Percentiles rank a stretch among this genome's conserved stretches.
Evolutionary conservation across 2,113 vertebrate species (phyloP).

Genomic region (Eleginops maclovinus): DNA sequence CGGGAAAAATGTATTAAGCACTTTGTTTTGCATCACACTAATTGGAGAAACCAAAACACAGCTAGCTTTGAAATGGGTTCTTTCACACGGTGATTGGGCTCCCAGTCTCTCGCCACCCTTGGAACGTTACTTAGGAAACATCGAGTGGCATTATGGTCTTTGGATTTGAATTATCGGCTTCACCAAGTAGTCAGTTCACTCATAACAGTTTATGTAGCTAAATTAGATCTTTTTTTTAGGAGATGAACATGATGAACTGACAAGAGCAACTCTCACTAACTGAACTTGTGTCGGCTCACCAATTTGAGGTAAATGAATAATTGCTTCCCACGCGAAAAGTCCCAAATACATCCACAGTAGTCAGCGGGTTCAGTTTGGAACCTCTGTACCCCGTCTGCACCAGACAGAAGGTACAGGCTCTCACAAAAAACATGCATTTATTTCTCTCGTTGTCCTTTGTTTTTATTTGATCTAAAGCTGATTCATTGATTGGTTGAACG

Average conservation of each 20-base stretch:
- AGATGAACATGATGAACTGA: background rate
- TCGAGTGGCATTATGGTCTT: background rate
- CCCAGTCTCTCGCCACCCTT: too few species aligned
- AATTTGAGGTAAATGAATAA: constrained; percentile 1
- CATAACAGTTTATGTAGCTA: constrained; percentile 1
- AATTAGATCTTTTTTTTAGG: background rate
- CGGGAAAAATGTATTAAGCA: background rate
- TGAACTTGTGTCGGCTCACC: background rate
- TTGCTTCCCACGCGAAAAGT: constrained; percentile 4
- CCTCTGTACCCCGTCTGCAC: background rate
- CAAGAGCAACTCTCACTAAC: constrained; percentile 31
- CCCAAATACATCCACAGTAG: constrained; percentile 34
- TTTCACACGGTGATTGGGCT: background rate
- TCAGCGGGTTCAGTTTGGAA: constrained; percentile 8
- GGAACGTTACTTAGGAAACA: background rate
- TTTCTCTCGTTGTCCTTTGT: constrained; percentile 24
- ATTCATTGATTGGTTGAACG: constrained; percentile 25
- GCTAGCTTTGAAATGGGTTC: too few species aligned
- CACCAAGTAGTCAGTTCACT: background rate
- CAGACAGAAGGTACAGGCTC: background rate
- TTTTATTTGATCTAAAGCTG: constrained; percentile 48
- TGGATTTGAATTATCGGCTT: background rate
- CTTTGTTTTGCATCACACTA: background rate
- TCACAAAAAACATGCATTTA: background rate
- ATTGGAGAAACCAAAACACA: background rate